Conservation (phyloP, 2,113 vertebrate genomes). For the Pachycephala philippinensis region DNA sequence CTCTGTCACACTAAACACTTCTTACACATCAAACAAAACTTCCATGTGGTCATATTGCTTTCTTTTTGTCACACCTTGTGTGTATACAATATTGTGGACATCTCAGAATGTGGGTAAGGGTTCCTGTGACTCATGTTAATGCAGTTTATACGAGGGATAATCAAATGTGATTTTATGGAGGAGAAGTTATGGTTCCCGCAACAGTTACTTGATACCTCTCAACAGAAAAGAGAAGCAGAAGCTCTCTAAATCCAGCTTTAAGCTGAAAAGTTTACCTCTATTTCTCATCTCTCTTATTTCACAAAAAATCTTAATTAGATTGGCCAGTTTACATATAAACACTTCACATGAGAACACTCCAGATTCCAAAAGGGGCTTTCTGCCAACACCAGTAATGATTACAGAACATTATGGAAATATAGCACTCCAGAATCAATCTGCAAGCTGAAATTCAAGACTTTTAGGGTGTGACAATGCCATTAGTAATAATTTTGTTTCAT, state of each 20-base stretch:
- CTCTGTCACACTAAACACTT: not conserved
- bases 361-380: not conserved
- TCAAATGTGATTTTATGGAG: not conserved
- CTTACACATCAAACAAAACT: not conserved
- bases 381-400: not conserved
- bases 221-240: not conserved
- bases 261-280: not conserved
- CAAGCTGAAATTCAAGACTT: not conserved
- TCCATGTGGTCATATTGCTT: fast-evolving
- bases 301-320: not conserved
- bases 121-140: not conserved
- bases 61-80: not conserved
- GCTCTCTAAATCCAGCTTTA: not conserved
- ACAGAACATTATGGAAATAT: not conserved
- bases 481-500: not conserved
- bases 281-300: not conserved
- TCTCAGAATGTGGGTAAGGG: not conserved
- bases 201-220: not conserved
- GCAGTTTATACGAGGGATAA: not conserved
- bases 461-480: not conserved
- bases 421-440: not conserved
- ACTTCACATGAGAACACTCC: not conserved
- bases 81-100: not conserved
- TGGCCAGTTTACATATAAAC: not conserved
- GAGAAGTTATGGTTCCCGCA: not conserved